Evolutionary conservation across 2,113 vertebrate genomes (phyloP).

Genomic region (Elephantulus edwardii): DNA sequence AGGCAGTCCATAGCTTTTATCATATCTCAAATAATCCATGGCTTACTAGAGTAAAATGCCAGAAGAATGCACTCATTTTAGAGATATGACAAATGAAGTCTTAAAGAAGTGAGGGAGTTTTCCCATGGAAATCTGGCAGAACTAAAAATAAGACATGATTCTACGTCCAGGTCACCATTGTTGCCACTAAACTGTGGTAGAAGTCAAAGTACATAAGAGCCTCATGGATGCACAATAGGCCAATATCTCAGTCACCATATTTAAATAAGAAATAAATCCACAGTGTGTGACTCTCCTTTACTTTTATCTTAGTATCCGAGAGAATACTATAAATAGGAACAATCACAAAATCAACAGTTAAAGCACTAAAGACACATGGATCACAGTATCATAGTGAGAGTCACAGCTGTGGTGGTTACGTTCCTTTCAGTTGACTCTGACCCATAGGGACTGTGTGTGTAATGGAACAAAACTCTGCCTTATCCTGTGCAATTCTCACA

Average conservation of each 20-base stretch:
- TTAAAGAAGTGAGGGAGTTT: neutral
- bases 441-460: too few species aligned
- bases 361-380: neutral
- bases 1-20: neutral
- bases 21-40: neutral
- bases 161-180: neutral
- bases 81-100: neutral
- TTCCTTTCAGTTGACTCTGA: too few species aligned
- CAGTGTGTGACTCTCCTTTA: neutral
- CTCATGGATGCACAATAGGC: neutral
- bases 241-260: neutral
- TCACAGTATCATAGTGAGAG: neutral
- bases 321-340: neutral
- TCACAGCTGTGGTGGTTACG: too few species aligned
- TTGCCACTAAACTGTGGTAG: neutral
- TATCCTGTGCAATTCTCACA: too few species aligned
- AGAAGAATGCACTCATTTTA: constrained; percentile 5
- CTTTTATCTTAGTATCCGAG: neutral
- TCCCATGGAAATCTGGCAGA: neutral
- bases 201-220: neutral
- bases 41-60: neutral
- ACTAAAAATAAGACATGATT: neutral
- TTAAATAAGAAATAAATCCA: neutral
- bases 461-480: too few species aligned
- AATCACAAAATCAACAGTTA: neutral